Evolutionary conservation across 1,140 invertebrate species (phyloP), one percentile per base, ranked within the genome.

Genomic region (Frieseomelitta varia): DNA sequence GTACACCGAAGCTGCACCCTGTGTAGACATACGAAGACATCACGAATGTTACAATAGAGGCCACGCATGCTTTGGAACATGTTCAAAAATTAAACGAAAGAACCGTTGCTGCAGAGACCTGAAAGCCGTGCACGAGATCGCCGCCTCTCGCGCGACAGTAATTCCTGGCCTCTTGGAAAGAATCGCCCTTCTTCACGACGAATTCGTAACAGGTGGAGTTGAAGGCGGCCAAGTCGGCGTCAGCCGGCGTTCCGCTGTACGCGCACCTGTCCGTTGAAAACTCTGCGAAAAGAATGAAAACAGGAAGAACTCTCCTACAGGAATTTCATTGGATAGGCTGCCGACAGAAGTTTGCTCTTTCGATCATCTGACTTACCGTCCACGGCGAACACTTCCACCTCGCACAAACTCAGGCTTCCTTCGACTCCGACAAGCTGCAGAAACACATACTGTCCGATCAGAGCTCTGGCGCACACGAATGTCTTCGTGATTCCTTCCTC

Each of bases 401-500:
- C 98, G 92, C 98, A 99, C 1, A 99, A 94, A 12, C 98, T 98
- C 24, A 99, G 94, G 17, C 97, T 98, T 30, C 98, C 98, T 94
- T 99, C 98, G 1, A 98, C 97, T 0, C 98, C 98, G 2, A 98
- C 98, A 76, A 98, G 96, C 93, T 98, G 98, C 34, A 99, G 95
- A 92, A 97, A 98, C 53, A 99, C 98, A 91, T 97, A 97, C 88
- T 98, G 97, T 0, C 98, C 98, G 53, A 97, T 95, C 68, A 98
- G 94, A 8, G 97, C 96, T 71, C 98, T 95, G 0, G 98, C 98
- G 93, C 98, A 99, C 3, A 96, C 96, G 92, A 99, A 98, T 27
- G 97, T 97, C 94, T 98, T 98, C 11, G 97, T 98, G n/a, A 97
- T 96, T 53, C 98, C 98, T 94, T 98, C 98, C 91, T 98, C 98